These are phyloP conservation scores for Ancistrus triradiatus DNA, from an alignment of 2,113 vertebrate genomes.

Conservation along the genomic window DNA sequence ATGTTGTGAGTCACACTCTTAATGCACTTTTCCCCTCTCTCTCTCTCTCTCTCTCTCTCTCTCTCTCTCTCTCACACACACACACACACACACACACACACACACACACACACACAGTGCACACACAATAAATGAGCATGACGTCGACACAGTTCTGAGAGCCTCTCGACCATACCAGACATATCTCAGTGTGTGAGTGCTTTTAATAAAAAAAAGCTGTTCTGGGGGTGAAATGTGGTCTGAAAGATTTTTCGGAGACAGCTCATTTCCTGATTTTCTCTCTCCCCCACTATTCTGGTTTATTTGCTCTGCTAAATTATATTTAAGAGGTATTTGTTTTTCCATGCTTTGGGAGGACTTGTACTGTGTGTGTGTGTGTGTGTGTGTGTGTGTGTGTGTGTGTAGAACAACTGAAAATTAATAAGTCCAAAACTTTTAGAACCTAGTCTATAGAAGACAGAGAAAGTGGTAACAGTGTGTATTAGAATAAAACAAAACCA, in stretches of 20 bases:
- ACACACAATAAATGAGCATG: slow-evolving; percentile 20
- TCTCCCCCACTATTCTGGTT: slow-evolving; percentile 31
- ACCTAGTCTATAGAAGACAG: too few relatives aligned
- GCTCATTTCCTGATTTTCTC: not conserved
- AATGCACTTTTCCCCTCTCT: not conserved
- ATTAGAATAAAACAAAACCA: too few relatives aligned
- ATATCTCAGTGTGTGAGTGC: slow-evolving; percentile 22
- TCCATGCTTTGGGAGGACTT: slow-evolving; percentile 32
- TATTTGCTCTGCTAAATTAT: slow-evolving; percentile 46
- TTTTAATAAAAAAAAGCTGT: slow-evolving; percentile 42
- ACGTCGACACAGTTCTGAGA: not conserved
- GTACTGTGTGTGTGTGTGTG: slow-evolving; percentile 11
- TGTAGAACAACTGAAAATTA: too few relatives aligned
- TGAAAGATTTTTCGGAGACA: slow-evolving; percentile 20
- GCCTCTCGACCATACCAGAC: slow-evolving; percentile 1
- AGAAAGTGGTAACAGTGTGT: too few relatives aligned
- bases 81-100: slow-evolving; percentile 1
- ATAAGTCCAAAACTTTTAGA: too few relatives aligned
- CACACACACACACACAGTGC: too few relatives aligned
- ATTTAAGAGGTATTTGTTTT: slow-evolving; percentile 45
- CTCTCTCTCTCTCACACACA: too few relatives aligned
- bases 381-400: too few relatives aligned
- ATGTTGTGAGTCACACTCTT: not conserved
- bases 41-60: too few relatives aligned
- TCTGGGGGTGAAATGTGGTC: slow-evolving; percentile 14